phyloP scores from a whole-genome alignment of 2,797 vertebrate species.

The Enteromius argenteus region DNA sequence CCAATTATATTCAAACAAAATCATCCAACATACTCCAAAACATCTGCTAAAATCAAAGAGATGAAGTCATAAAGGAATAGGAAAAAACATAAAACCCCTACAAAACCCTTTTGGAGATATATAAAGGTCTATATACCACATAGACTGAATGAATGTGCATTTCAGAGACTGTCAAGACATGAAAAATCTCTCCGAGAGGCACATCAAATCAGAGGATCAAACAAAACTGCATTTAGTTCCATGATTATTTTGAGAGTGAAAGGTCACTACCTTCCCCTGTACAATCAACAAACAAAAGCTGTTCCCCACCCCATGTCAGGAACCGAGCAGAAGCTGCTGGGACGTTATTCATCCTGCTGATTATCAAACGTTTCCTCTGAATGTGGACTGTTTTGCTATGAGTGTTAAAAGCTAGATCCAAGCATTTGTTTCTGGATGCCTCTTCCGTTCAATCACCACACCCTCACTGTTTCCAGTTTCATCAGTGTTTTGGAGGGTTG shows the following conservation, averaged over 20 bases:
- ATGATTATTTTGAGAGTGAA: background rate
- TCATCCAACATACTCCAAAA: conserved; percentile 37
- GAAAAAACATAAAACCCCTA: conserved; percentile 59
- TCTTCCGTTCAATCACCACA: conserved; percentile 17
- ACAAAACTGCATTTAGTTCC: conserved; percentile 11
- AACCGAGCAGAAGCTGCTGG: conserved; percentile 2
- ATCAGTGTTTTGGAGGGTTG: conserved; percentile 33
- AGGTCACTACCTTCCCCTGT: conserved; percentile 1
- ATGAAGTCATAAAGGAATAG: conserved; percentile 48
- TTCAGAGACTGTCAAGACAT: conserved; percentile 52
- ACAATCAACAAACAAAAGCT: conserved; percentile 3
- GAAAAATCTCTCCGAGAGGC: conserved; percentile 22
- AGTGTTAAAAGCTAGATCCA: background rate
- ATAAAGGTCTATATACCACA: conserved; percentile 75
- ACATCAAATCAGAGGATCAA: conserved; percentile 30
- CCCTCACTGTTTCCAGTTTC: conserved; percentile 28
- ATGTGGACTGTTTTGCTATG: background rate
- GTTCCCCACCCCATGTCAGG: background rate
- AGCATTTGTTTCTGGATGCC: background rate
- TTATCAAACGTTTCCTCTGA: conserved; percentile 3
- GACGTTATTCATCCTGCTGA: conserved; percentile 15
- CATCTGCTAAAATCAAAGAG: conserved; percentile 6
- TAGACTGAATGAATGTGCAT: conserved; percentile 70
- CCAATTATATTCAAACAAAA: conserved; percentile 39
- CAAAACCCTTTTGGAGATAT: conserved; percentile 67